Evolutionary conservation across 2,797 vertebrate genomes (phyloP).

Genomic region (Chiropotes sagulatus): DNA sequence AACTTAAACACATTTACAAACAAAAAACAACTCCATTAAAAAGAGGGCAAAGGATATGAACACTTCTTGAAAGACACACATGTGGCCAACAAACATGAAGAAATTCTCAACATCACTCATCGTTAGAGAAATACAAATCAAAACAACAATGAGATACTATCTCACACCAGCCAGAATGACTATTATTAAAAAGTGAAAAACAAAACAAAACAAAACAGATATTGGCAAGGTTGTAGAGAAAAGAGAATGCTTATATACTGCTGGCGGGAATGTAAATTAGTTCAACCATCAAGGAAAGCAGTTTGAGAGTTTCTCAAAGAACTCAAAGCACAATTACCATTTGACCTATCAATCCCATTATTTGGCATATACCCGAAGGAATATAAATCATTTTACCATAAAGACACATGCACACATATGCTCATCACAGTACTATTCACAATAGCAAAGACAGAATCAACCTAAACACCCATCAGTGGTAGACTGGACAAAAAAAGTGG

Average conservation of each 20-base stretch:
- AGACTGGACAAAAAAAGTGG: not conserved
- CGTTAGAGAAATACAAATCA: not conserved
- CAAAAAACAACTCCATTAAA: not conserved
- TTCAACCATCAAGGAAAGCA: not conserved
- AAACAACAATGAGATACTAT: not conserved
- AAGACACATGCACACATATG: not conserved
- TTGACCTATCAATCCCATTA: not conserved
- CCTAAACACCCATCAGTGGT: not conserved
- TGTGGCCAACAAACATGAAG: not conserved
- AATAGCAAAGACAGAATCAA: not conserved
- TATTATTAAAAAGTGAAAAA: not conserved
- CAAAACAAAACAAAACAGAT: not conserved
- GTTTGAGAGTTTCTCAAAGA: not conserved
- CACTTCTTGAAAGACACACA: not conserved
- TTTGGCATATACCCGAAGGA: not conserved
- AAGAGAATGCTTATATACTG: not conserved
- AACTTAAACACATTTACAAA: not conserved
- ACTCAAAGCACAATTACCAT: not conserved
- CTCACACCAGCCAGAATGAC: not conserved
- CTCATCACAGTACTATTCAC: not conserved
- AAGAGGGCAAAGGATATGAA: not conserved
- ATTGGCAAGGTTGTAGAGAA: not conserved
- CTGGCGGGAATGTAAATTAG: not conserved
- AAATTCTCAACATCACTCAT: not conserved
- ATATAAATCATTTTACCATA: not conserved